Conservation (phyloP, 2,113 vertebrate genomes). For the Alouatta palliata region DNA sequence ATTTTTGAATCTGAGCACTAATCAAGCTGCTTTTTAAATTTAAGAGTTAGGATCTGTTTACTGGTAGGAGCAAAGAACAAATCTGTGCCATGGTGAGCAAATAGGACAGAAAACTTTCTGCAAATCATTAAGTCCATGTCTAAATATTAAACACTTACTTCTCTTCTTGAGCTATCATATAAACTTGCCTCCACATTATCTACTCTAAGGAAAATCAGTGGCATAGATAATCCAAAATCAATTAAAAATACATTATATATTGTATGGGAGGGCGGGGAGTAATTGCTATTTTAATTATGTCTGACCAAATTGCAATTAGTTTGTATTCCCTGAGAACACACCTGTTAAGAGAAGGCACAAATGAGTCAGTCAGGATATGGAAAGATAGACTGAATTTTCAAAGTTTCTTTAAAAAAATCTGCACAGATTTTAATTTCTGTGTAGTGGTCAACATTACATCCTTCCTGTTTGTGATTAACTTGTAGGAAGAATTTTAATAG, state of each 20-base stretch:
- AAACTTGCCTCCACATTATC: neutral
- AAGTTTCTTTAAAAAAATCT: neutral
- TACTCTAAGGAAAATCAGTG: constrained; percentile 19
- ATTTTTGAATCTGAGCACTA: neutral
- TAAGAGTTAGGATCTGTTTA: neutral
- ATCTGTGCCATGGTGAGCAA: neutral
- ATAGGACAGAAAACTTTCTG: neutral
- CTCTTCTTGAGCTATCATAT: neutral
- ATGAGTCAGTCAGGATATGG: neutral
- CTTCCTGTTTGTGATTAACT: neutral
- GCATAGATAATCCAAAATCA: constrained; percentile 59
- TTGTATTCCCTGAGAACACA: constrained; percentile 62
- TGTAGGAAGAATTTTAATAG: neutral
- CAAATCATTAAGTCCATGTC: neutral
- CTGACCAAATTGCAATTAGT: constrained; percentile 63
- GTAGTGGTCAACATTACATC: neutral
- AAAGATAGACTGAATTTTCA: constrained; percentile 19
- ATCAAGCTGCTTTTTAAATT: neutral
- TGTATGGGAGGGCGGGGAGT: neutral
- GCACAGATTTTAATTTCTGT: neutral
- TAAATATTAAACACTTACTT: neutral
- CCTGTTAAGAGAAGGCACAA: constrained; percentile 50
- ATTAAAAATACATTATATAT: constrained; percentile 72
- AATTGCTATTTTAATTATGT: constrained; percentile 72
- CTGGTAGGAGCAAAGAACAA: neutral